Conservation (phyloP, 2,888 invertebrate species). For the Scrobipalpa costella region DNA sequence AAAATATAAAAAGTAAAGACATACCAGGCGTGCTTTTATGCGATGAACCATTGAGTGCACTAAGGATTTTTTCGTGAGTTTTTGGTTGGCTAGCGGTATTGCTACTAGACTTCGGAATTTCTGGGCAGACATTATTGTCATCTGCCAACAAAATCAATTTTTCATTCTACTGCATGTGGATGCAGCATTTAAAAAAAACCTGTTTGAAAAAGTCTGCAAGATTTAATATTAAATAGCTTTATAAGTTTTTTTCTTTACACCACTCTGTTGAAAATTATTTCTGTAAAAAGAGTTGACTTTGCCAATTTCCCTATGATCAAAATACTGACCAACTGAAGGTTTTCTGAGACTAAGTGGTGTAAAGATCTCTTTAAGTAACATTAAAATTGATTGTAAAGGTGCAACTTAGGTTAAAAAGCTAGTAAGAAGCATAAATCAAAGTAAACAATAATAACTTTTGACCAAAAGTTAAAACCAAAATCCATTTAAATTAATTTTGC, state of each 20-base stretch:
- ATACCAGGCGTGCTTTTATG: conserved; percentile 73
- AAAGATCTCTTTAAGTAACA: background rate
- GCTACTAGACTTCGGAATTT: conserved; percentile 69
- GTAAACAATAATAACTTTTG: background rate
- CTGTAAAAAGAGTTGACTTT: background rate
- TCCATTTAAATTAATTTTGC: background rate
- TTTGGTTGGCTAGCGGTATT: conserved; percentile 59
- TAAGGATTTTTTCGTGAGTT: conserved; percentile 63
- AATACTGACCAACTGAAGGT: background rate
- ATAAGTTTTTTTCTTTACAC: conserved; percentile 11
- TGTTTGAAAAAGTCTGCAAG: conserved; percentile 8
- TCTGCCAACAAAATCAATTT: conserved; percentile 66
- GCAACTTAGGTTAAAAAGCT: background rate
- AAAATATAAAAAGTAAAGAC: conserved; percentile 41
- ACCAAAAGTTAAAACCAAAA: conserved; percentile 3
- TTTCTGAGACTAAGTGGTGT: background rate
- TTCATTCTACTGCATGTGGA: conserved; percentile 8
- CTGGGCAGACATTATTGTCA: conserved; percentile 72
- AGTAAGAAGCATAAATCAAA: conserved; percentile 4
- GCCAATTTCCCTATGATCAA: background rate
- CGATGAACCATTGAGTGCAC: conserved; percentile 69
- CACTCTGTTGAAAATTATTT: background rate
- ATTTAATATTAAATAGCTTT: background rate
- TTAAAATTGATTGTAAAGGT: background rate
- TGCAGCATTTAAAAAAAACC: background rate